Conservation (phyloP, 1,140 invertebrate genomes). For the Drosophila sturtevanti region DNA sequence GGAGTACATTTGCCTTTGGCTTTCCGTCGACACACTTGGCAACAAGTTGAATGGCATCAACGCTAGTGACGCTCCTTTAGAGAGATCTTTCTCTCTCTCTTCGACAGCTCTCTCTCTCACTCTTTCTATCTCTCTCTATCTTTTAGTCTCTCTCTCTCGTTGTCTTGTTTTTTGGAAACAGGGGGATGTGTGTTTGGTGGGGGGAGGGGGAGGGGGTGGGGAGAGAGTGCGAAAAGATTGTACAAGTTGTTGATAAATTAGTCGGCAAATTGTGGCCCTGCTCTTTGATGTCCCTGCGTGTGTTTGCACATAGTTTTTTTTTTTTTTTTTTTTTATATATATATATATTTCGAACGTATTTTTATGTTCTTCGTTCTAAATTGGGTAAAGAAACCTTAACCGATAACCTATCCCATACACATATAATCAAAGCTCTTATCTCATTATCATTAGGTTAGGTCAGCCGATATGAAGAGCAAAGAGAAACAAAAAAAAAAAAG, state of each 20-base stretch:
- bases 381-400: background rate
- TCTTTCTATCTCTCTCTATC: too few species aligned
- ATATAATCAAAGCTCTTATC: too few species aligned
- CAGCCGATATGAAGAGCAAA: too few species aligned
- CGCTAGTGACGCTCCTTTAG: background rate
- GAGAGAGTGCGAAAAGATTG: background rate
- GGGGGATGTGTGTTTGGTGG: background rate
- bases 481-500: too few species aligned
- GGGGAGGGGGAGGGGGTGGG: background rate
- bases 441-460: too few species aligned
- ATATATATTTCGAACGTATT: too few species aligned
- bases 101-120: background rate
- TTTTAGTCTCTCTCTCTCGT: background rate
- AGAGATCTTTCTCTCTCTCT: background rate
- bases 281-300: background rate
- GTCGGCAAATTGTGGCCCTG: background rate
- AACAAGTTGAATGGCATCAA: constrained; percentile 54
- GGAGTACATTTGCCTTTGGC: constrained; percentile 10
- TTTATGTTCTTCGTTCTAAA: background rate
- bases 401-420: background rate
- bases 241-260: constrained; percentile 7
- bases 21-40: constrained; percentile 43
- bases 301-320: background rate
- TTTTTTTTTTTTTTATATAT: background rate
- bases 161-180: background rate